A percentile compares a stretch with the other conserved stretches of the same genome.
phyloP scores from a whole-genome alignment of 2,888 invertebrate genomes.

The Acrobeloides nanus region DNA sequence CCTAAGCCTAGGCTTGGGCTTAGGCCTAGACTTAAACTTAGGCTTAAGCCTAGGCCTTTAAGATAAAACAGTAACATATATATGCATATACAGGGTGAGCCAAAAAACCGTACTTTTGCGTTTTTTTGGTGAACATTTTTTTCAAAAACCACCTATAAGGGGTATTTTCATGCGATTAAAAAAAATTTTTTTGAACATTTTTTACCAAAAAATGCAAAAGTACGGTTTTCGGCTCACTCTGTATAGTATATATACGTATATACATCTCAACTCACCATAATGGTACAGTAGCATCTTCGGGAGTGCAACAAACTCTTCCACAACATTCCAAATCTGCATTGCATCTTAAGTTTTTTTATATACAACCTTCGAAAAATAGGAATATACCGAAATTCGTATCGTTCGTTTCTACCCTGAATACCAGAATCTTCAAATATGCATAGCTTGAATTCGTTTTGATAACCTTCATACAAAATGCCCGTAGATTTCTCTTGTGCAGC shows the following conservation, averaged over 20 bases:
- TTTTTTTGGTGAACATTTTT: too few relatives aligned
- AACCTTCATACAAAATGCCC: conserved; percentile 51
- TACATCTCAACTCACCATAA: conserved; percentile 31
- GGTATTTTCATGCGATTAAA: too few relatives aligned
- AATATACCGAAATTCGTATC: conserved; percentile 39
- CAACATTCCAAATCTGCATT: conserved; percentile 47
- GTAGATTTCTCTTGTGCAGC: conserved; percentile 43
- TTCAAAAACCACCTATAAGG: background rate
- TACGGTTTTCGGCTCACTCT: too few relatives aligned
- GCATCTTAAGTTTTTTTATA: conserved; percentile 30
- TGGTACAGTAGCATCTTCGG: conserved; percentile 39
- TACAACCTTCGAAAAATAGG: background rate
- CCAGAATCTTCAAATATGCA: conserved; percentile 50
- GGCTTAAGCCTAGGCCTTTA: too few relatives aligned
- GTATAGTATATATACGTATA: too few relatives aligned
- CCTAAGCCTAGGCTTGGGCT: too few relatives aligned
- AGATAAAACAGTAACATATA: too few relatives aligned
- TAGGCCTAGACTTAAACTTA: too few relatives aligned
- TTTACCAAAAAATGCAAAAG: too few relatives aligned
- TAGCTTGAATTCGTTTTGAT: conserved; percentile 43
- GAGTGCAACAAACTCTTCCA: conserved; percentile 48
- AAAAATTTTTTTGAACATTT: too few relatives aligned
- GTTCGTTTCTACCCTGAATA: conserved; percentile 48
- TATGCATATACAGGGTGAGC: background rate
- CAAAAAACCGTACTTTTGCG: too few relatives aligned